Evolutionary conservation across 1,140 invertebrate species (phyloP), one percentile per base, ranked within the genome.

Genomic region (Drosophila willistoni): DNA sequence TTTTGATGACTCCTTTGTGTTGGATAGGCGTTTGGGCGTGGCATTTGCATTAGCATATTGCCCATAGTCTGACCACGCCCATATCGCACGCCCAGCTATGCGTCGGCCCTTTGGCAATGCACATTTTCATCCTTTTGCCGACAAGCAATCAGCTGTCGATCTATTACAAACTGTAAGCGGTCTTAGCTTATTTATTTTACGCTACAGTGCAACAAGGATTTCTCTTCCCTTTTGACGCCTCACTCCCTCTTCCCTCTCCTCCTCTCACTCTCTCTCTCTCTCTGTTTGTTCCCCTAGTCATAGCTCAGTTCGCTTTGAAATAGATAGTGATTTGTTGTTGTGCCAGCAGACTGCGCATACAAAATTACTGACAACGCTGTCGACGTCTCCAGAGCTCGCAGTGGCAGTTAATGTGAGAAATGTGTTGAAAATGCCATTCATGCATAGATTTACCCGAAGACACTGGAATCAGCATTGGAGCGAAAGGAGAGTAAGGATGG

Each of bases 351-450:
- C 79, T 87, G 79, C 87, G 84, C 80, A 89, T 89, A 87, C 84
- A 87, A 87, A 89, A 89, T 87, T 83, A 86, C 84, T 73, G 79
- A 87, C 79, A 77, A 71, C 68, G 42, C 17, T 60, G 64, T 69
- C 71, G 61, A 77, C 59, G 47, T 41, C 56, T 47, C 33, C 19
- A 41, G 59, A 14, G 25, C 42, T 36, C 55, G 36, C 12, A 39
- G 36, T 51, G 57, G 76, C 79, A 89, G 83, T 87, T 87, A 87
- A 87, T 87, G 84, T 87, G 79, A 87, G 81, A 87, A 87, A 87
- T 89, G 84, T 89, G 79, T 73, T 81, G 71, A 81, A 85, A 85
- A 71, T 74, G 82, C 66, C 79, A 68, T 87, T 66, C 79, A 82
- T 82, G 82, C 82, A 87, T 86, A 82, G 83, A 86, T 82, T 79